phyloP scores from a whole-genome alignment of 1,140 invertebrate species.

The Trichonephila inaurata region DNA sequence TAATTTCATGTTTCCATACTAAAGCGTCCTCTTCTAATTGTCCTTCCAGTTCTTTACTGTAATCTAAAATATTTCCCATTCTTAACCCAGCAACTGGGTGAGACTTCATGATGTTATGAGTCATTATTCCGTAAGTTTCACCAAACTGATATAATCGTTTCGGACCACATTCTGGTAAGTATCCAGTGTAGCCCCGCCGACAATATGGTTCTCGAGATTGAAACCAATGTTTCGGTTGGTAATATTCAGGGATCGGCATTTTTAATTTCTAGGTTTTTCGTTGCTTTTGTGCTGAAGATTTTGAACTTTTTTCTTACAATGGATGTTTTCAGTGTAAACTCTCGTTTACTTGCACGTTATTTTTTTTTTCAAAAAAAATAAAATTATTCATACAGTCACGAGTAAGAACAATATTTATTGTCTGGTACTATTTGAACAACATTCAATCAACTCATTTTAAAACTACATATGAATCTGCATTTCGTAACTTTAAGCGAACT shows the following conservation, averaged over 20 bases:
- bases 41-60: background rate
- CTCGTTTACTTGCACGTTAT: too few relatives aligned
- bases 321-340: too few relatives aligned
- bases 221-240: slow-evolving; percentile 28
- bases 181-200: slow-evolving; percentile 59
- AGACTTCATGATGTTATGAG: slow-evolving; percentile 35
- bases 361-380: too few relatives aligned
- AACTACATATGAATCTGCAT: too few relatives aligned
- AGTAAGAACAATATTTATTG: too few relatives aligned
- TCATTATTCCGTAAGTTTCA: slow-evolving; percentile 32
- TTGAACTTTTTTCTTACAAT: too few relatives aligned
- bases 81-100: slow-evolving; percentile 55
- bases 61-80: slow-evolving; percentile 32
- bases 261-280: background rate
- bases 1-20: slow-evolving; percentile 48
- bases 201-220: slow-evolving; percentile 61
- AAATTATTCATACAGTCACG: too few relatives aligned
- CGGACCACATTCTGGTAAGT: slow-evolving; percentile 48
- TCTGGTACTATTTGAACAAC: too few relatives aligned
- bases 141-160: slow-evolving; percentile 53
- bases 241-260: slow-evolving; percentile 45
- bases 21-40: background rate
- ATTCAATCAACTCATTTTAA: too few relatives aligned
- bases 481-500: too few relatives aligned
- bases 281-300: too few relatives aligned